These are phyloP conservation scores for Rhopilema esculentum DNA, from an alignment of 30 jellyfish, hydroid and myxozoan species.

Conservation along the genomic window DNA sequence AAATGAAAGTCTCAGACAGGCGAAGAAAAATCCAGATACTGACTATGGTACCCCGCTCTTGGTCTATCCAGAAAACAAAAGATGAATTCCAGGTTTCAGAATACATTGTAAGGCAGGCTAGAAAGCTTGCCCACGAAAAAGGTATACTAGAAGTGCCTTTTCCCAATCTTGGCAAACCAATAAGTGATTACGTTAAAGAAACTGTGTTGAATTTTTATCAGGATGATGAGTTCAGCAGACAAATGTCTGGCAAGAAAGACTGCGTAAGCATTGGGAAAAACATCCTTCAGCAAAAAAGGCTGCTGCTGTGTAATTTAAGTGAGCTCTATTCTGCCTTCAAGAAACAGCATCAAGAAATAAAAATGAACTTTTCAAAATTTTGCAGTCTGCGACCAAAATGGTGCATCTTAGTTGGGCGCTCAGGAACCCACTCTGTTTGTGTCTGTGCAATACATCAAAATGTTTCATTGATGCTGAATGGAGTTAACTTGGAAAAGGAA, in stretches of 20 bases:
- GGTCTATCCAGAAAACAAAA: neutral
- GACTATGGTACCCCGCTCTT: conserved; percentile 19
- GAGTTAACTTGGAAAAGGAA: conserved; percentile 28
- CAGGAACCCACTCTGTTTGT: conserved; percentile 85
- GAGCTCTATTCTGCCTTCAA: conserved; percentile 45
- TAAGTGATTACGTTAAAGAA: neutral
- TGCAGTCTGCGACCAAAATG: conserved; percentile 76
- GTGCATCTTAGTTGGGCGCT: conserved; percentile 73
- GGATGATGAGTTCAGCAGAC: conserved; percentile 64
- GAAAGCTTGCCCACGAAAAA: conserved; percentile 21
- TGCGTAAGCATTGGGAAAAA: too few species aligned
- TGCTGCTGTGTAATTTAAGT: conserved; percentile 52
- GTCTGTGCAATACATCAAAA: conserved; percentile 79
- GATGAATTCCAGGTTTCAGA: conserved; percentile 17
- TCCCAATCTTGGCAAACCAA: neutral
- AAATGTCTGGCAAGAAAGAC: conserved; percentile 70
- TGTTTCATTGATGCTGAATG: conserved; percentile 40
- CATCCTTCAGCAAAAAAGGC: conserved; percentile 39
- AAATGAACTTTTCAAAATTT: conserved; percentile 71
- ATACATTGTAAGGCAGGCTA: conserved; percentile 18
- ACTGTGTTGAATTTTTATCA: conserved; percentile 18
- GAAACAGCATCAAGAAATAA: conserved; percentile 28
- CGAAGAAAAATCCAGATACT: conserved; percentile 10
- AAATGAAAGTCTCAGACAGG: conserved; percentile 7
- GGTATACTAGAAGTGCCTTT: conserved; percentile 31